Evolutionary conservation across 2,113 vertebrate genomes (phyloP).

Genomic region (Takifugu flavidus): DNA sequence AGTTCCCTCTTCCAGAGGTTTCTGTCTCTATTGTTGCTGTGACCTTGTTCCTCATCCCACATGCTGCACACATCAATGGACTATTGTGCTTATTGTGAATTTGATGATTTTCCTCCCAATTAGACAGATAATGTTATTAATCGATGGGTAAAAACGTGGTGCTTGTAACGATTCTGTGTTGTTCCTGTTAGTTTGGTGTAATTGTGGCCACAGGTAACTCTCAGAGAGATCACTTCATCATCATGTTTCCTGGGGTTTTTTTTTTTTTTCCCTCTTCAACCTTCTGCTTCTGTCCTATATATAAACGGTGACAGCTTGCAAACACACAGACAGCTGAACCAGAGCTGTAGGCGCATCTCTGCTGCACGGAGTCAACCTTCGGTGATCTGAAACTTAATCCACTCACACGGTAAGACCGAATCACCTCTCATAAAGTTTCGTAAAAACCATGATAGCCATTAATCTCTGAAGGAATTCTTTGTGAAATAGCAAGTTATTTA

Average conservation of each 20-base stretch:
- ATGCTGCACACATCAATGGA: background rate
- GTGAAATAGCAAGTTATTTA: no score
- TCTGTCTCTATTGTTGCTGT: conserved; percentile 5
- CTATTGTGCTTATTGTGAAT: background rate
- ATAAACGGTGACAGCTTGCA: conserved; percentile 28
- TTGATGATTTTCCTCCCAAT: no score
- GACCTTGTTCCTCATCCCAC: conserved; percentile 14
- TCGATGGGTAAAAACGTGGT: no score
- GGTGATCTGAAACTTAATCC: background rate
- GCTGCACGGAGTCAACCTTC: background rate
- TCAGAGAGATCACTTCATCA: conserved; percentile 32
- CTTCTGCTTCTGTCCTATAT: conserved; percentile 29
- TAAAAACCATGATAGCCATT: no score
- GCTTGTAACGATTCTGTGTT: no score
- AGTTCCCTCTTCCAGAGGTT: conserved; percentile 40
- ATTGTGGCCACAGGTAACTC: conserved; percentile 3
- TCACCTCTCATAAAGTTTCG: background rate
- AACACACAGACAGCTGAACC: background rate
- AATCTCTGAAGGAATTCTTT: no score
- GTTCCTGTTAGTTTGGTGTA: background rate
- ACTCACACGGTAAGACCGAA: background rate
- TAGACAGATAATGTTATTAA: no score
- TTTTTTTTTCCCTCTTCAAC: background rate
- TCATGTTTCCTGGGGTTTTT: conserved; percentile 20
- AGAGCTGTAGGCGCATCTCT: background rate